Conservation (phyloP, 23 tunicate genomes). For the Oikopleura albicans region DNA sequence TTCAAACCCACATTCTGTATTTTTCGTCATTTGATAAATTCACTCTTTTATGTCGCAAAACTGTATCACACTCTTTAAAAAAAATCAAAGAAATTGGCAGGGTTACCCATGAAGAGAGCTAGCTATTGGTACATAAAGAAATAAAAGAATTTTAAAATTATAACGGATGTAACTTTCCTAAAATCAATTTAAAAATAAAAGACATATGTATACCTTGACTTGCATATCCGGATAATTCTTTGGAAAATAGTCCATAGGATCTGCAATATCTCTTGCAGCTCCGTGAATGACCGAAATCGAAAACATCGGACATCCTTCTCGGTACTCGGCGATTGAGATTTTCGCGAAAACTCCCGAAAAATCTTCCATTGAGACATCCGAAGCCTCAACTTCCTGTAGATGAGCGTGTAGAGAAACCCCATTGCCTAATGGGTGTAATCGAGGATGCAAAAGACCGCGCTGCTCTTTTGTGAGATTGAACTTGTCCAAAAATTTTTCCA, state of each 20-base stretch:
- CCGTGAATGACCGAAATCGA: constrained; percentile 36
- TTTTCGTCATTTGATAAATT: too few species aligned
- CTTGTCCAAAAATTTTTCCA: neutral
- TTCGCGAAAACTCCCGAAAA: neutral
- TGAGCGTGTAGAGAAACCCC: neutral
- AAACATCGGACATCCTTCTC: neutral
- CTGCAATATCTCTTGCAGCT: constrained; percentile 36
- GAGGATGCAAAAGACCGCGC: neutral
- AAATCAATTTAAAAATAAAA: too few species aligned
- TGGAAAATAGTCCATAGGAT: constrained; percentile 61
- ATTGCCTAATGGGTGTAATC: neutral
- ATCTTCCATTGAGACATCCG: neutral
- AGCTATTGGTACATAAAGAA: too few species aligned
- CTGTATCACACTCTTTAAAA: too few species aligned
- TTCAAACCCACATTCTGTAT: too few species aligned
- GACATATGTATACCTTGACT: constrained; percentile 31
- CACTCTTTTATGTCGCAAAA: too few species aligned
- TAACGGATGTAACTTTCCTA: too few species aligned
- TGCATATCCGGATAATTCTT: constrained; percentile 40
- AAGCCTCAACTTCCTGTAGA: neutral
- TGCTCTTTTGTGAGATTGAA: neutral
- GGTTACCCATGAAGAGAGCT: too few species aligned
- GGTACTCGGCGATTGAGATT: neutral
- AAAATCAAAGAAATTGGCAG: too few species aligned
- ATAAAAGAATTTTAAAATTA: too few species aligned